These are phyloP conservation scores for Abscondita cerata DNA, from an alignment of 2,888 invertebrate genomes.

Conservation along the genomic window DNA sequence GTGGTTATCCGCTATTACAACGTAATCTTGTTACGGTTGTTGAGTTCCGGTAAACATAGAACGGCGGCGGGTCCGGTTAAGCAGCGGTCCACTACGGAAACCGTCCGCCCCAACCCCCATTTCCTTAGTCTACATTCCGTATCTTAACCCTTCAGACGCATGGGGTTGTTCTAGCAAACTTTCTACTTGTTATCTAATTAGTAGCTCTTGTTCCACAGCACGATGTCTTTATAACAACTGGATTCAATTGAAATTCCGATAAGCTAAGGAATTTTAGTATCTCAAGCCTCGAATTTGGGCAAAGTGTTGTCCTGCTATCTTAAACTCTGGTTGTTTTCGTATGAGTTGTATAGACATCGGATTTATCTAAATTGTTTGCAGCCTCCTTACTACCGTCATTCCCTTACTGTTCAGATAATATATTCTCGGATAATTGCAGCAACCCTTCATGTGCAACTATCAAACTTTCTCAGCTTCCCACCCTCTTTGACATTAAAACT, in stretches of 20 bases:
- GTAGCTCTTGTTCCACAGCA: slow-evolving; percentile 54
- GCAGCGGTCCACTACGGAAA: slow-evolving; percentile 47
- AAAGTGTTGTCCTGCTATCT: slow-evolving; percentile 44
- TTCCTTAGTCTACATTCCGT: slow-evolving; percentile 31
- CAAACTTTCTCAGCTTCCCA: no score
- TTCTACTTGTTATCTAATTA: slow-evolving; percentile 56
- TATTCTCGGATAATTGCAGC: slow-evolving; percentile 31
- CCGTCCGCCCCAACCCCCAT: slow-evolving; percentile 29
- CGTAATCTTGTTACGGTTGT: slow-evolving; percentile 55
- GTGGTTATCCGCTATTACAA: slow-evolving; percentile 56
- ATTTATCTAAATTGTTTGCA: slow-evolving; percentile 54
- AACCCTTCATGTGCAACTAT: slow-evolving; percentile 17
- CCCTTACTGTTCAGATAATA: slow-evolving; percentile 37
- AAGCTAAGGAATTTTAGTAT: slow-evolving; percentile 54
- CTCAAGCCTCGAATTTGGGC: slow-evolving; percentile 41
- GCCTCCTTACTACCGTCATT: slow-evolving; percentile 40
- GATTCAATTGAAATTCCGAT: slow-evolving; percentile 57
- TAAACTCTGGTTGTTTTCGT: slow-evolving; percentile 45
- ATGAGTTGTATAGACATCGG: slow-evolving; percentile 52
- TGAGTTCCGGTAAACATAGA: slow-evolving; percentile 52
- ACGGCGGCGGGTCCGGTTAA: slow-evolving; percentile 41
- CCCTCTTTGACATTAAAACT: no score
- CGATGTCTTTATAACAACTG: slow-evolving; percentile 56
- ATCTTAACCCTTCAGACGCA: slow-evolving; percentile 28
- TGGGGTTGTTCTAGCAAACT: slow-evolving; percentile 45